phyloP scores from a whole-genome alignment of 2,797 vertebrate genomes.

The Ceryle rudis region DNA sequence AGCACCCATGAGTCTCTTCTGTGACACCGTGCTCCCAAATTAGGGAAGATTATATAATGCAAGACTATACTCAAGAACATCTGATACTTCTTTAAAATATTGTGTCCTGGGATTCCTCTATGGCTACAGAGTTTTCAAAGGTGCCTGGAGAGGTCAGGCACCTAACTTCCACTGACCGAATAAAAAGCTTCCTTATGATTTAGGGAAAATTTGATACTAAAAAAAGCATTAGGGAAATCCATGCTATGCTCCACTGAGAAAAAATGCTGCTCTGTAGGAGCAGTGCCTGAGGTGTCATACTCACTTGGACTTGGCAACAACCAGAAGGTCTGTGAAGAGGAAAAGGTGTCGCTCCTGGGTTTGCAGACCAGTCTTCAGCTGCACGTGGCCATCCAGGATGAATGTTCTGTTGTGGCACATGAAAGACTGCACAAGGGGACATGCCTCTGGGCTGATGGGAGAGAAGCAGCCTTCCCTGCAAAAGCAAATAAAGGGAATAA shows the following conservation, averaged over 20 bases:
- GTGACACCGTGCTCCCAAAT: background rate
- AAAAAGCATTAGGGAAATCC: background rate
- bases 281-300: conserved; percentile 35
- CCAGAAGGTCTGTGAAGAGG: conserved; percentile 90
- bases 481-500: background rate
- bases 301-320: conserved; percentile 95
- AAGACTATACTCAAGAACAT: background rate
- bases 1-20: background rate
- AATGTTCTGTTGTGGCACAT: conserved; percentile 83
- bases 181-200: background rate
- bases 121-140: background rate
- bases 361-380: conserved; percentile 92
- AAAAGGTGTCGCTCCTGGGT: conserved; percentile 94
- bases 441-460: conserved; percentile 87
- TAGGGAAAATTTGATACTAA: background rate
- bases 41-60: background rate
- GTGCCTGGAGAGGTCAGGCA: background rate
- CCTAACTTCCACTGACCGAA: background rate
- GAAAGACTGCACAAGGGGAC: conserved; percentile 89
- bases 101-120: background rate
- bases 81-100: background rate
- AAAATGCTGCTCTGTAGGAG: background rate
- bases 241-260: background rate
- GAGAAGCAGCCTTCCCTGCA: conserved; percentile 88
- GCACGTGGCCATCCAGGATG: conserved; percentile 86